Evolutionary conservation across 2,797 vertebrate genomes (phyloP).

Genomic region (Smutsia gigantea): DNA sequence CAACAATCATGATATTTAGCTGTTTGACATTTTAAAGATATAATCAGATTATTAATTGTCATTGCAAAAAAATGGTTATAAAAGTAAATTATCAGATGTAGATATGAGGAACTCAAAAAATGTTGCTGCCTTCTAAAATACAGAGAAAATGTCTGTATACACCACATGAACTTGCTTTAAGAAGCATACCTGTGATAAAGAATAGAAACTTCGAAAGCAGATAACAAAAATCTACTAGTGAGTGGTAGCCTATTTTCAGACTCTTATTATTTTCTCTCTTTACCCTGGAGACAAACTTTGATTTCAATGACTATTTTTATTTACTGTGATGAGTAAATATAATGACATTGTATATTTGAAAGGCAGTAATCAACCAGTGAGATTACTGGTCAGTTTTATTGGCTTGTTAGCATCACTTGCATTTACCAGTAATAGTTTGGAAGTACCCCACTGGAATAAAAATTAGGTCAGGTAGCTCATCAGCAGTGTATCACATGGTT

Average conservation of each 20-base stretch:
- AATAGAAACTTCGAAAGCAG: slow-evolving; percentile 36
- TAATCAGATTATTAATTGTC: slow-evolving; percentile 63
- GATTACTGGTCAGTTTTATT: slow-evolving; percentile 74
- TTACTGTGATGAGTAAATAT: slow-evolving; percentile 67
- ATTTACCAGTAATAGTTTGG: slow-evolving; percentile 69
- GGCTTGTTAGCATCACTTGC: slow-evolving; percentile 78
- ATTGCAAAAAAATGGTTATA: slow-evolving; percentile 66
- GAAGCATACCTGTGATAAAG: slow-evolving; percentile 59
- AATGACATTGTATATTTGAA: slow-evolving; percentile 75
- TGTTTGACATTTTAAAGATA: slow-evolving; percentile 66
- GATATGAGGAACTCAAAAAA: neutral
- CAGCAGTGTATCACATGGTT: slow-evolving; percentile 62
- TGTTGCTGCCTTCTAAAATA: slow-evolving; percentile 34
- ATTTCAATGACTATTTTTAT: slow-evolving; percentile 65
- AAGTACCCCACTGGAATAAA: slow-evolving; percentile 70
- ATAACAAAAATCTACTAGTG: neutral
- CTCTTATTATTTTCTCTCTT: neutral
- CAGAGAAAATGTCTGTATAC: slow-evolving; percentile 65
- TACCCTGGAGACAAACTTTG: slow-evolving; percentile 1
- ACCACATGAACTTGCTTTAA: slow-evolving; percentile 53
- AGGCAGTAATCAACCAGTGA: slow-evolving; percentile 78
- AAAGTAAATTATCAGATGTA: slow-evolving; percentile 44
- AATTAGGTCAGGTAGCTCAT: slow-evolving; percentile 64
- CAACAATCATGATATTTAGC: slow-evolving; percentile 59
- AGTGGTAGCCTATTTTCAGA: neutral